phyloP scores from a whole-genome alignment of 1,140 invertebrate genomes.

The Psix sp. region DNA sequence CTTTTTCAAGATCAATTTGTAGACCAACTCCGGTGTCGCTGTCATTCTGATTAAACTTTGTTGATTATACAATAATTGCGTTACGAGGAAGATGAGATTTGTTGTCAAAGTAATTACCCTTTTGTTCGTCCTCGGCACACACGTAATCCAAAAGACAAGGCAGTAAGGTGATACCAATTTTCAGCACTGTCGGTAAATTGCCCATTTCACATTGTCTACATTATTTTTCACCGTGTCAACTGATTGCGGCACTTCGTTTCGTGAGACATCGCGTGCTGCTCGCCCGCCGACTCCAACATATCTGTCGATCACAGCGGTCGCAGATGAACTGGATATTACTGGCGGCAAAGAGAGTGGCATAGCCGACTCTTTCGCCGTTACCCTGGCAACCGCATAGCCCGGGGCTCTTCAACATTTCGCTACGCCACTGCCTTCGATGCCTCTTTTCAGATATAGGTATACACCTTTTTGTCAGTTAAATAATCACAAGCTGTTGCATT shows the following conservation, averaged over 20 bases:
- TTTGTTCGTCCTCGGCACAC: constrained; percentile 62
- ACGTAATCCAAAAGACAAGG: constrained; percentile 71
- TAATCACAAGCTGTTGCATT: too few relatives aligned
- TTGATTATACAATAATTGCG: too few relatives aligned
- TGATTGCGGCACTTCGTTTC: constrained; percentile 44
- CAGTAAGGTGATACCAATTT: constrained; percentile 67
- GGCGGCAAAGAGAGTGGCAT: constrained; percentile 35
- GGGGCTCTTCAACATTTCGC: too few relatives aligned
- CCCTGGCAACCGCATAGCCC: constrained; percentile 18
- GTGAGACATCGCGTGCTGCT: constrained; percentile 38
- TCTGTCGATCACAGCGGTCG: constrained; percentile 44
- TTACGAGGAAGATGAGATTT: too few relatives aligned
- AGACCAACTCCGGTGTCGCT: too few relatives aligned
- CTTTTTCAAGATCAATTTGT: too few relatives aligned
- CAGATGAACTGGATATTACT: constrained; percentile 63
- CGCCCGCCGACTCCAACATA: constrained; percentile 36
- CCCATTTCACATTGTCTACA: constrained; percentile 71
- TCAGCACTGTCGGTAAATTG: constrained; percentile 71
- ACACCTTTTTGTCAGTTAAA: too few relatives aligned
- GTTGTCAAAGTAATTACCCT: constrained; percentile 59
- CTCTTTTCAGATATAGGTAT: too few relatives aligned
- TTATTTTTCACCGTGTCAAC: constrained; percentile 64
- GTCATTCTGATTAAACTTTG: too few relatives aligned
- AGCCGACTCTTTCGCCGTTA: constrained; percentile 24
- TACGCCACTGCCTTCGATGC: too few relatives aligned